A percentile compares a stretch with the other conserved stretches of the same genome.
Conservation (phyloP, 2,113 vertebrate genomes). For the Martes martes region DNA sequence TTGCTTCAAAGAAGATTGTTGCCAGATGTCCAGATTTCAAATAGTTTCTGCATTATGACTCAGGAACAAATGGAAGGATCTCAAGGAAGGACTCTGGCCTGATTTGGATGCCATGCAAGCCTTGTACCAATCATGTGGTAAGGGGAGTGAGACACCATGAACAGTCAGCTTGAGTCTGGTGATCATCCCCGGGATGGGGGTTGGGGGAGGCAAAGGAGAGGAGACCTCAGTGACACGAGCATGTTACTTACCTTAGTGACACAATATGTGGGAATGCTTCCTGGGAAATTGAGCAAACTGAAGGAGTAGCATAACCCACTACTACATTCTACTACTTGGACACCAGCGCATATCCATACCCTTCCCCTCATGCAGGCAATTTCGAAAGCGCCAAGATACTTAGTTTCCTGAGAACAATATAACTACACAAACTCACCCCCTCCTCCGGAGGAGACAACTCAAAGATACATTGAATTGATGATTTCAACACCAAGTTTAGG, state of each 20-base stretch:
- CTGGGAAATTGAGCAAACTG: neutral
- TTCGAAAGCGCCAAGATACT: neutral
- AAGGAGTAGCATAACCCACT: neutral
- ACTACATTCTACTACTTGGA: rapidly evolving
- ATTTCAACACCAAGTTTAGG: neutral
- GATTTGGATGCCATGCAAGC: neutral
- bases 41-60: neutral
- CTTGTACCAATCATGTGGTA: neutral
- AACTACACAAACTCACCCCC: neutral
- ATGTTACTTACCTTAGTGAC: neutral
- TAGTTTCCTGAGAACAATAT: neutral
- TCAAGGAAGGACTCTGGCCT: neutral
- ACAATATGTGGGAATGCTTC: neutral
- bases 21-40: neutral
- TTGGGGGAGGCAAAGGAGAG: neutral
- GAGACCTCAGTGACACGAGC: neutral
- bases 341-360: neutral
- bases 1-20: neutral
- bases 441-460: neutral
- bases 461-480: neutral
- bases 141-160: neutral
- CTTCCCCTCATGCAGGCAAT: rapidly evolving
- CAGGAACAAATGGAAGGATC: neutral
- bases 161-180: neutral
- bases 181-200: rapidly evolving